Evolutionary conservation across 2,797 vertebrate species (phyloP), one percentile per base, ranked within the genome.

Genomic region (Notolepis coatsorum): DNA sequence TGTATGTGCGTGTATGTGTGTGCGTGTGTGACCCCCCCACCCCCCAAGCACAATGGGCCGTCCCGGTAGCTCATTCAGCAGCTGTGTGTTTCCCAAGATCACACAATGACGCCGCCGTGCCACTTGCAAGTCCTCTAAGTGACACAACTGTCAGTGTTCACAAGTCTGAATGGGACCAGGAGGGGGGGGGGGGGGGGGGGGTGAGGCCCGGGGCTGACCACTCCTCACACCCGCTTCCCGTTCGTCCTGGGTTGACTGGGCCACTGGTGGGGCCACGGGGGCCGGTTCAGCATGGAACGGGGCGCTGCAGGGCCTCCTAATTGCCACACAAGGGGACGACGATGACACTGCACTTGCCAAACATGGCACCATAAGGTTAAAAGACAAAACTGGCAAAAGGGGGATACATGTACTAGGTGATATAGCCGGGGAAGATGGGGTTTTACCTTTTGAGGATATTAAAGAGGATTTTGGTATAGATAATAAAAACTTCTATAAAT

Each of bases 1-100:
- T 35, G 31, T 35, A 4, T 35, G 60, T 43, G 38, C 30, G 59
- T 47, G 56, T 69, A 51, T 69, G 58, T 75, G 73, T 71, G 61
- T 71, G 68, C 50, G 38, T 56, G 54, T 65, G 28, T 65, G 68
- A 89, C 89, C 90, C 89, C 86, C 60, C 54, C 88, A 64, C 86
- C 89, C 90, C 89, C 86, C 60, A 53, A 88, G 65, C 86, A 92
- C 91, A 94, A 91, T 86, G 84, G 87, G 81, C 60, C 81, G 42
- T 71, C 84, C 89, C 83, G 73, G 79, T 80, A 88, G 84, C 89
- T 88, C 87, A 90, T 90, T 92, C 82, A 92, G 84, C 96, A 97
- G 95, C 95, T 96, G 95, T 91, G 63, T 59, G 73, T 90, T 94
- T 96, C 94, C 93, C 91, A 95, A 89, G 91, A 89, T 82, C 81